Evolutionary conservation across 2,888 invertebrate species (phyloP), one percentile per base, ranked within the genome.

Genomic region (Phasia obesa): DNA sequence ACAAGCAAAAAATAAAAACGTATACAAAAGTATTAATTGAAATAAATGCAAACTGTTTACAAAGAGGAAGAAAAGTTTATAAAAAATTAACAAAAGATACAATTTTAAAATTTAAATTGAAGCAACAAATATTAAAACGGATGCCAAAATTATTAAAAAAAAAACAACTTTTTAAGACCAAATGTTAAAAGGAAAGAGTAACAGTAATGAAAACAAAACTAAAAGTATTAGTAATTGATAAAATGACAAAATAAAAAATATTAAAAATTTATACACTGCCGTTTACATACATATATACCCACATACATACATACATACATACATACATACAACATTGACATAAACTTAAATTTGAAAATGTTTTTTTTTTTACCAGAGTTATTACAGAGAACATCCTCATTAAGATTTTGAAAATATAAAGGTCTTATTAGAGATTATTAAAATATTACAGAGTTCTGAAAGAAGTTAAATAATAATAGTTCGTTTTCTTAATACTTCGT

Each of bases 181-280:
- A 79, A 55, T 53, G 15, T 31, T 53, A 59, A 53, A 19, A 35
- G 38, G 49, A 62, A 19, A 53, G 42, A 57, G 57, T 71, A 55
- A 82, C 47, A 60, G 44, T 57, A 31, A 42, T 44, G 21, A 44
- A 70, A 57, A 62, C 0, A 35, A 53, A n/a, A 19, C 38, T 38
- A 38, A 51, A 62, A 23, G 64, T n/a, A n/a, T n/a, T 74, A 17
- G 31, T 64, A 44, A 59, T 23, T 31, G 2, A 25, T 17, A 53
- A 60, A 42, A 38, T n/a, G 38, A 38, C 2, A 19, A 55, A 71
- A 70, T 11, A 13, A 25, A 44, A 49, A 71, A 69, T 35, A 49
- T 60, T 21, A 9, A 75, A 71, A 64, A 49, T 70, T 57, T 74
- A 44, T 78, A 84, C 84, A 84, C 84, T 84, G 84, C 84, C 84